Conservation (phyloP, 2,888 invertebrate species). For the Thera obeliscata region DNA sequence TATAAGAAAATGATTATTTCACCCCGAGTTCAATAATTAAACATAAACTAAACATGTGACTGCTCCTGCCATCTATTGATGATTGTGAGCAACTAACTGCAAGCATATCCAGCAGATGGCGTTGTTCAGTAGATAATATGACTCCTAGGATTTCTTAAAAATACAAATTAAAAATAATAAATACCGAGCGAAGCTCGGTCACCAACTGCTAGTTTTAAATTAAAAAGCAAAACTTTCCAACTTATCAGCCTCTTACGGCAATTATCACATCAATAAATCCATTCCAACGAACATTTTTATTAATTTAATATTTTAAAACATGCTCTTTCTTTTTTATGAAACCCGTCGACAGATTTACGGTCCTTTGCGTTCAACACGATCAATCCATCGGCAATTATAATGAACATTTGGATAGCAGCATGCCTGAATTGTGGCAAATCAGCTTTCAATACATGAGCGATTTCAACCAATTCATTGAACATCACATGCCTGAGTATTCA, state of each 20-base stretch:
- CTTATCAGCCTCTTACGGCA: constrained; percentile 17
- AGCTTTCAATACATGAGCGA: not conserved
- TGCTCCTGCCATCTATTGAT: no score
- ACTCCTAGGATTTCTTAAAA: no score
- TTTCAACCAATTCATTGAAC: not conserved
- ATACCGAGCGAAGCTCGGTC: no score
- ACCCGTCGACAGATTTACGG: constrained; percentile 30
- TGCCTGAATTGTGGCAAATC: not conserved
- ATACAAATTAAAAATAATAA: no score
- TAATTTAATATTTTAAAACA: constrained; percentile 25
- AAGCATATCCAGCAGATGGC: no score
- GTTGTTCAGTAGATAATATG: no score
- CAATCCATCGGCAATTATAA: constrained; percentile 33
- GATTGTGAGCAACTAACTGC: no score
- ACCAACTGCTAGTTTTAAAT: no score
- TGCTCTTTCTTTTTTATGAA: constrained; percentile 28
- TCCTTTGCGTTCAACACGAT: constrained; percentile 20
- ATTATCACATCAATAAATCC: constrained; percentile 35
- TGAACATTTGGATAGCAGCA: constrained; percentile 18
- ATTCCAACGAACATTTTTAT: constrained; percentile 3
- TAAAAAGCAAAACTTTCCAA: constrained; percentile 10
- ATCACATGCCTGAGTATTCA: not conserved
- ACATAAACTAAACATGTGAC: no score
- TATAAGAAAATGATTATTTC: no score
- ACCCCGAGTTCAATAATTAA: no score